These are phyloP conservation scores for Lepetodrilus schrolli DNA, from an alignment of 2,888 invertebrate species.

Conservation along the genomic window DNA sequence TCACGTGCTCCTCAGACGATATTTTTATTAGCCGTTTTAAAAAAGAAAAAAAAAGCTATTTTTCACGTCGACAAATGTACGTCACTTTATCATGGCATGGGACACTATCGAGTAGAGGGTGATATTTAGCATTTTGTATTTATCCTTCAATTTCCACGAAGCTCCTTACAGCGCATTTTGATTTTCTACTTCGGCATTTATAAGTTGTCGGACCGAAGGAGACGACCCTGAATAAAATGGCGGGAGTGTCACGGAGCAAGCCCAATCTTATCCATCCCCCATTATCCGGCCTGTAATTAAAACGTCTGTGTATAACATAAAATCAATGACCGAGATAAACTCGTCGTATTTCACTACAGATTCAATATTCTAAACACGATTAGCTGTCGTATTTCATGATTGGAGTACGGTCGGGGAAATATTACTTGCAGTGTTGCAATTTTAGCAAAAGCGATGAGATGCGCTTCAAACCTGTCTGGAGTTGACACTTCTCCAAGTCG, in stretches of 20 bases:
- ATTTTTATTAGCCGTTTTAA: not conserved
- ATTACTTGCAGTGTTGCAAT: not conserved
- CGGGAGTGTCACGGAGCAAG: not conserved
- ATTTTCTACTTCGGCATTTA: not conserved
- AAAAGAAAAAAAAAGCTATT: no score
- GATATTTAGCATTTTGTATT: no score
- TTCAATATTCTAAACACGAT: constrained; percentile 2
- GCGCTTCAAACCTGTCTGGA: constrained; percentile 4
- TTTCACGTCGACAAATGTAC: no score
- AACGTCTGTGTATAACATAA: constrained; percentile 28
- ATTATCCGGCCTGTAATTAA: constrained; percentile 26
- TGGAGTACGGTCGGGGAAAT: constrained; percentile 8
- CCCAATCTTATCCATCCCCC: not conserved
- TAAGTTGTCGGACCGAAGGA: no score
- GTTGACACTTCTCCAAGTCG: constrained; percentile 11
- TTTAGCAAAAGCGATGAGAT: not conserved
- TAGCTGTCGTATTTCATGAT: constrained; percentile 15
- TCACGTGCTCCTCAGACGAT: not conserved
- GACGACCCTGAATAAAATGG: not conserved
- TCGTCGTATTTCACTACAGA: not conserved
- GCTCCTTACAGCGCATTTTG: not conserved
- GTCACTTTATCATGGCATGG: no score
- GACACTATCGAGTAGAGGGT: no score
- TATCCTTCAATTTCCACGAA: no score
- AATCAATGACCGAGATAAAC: constrained; percentile 26